Percentiles rank a stretch among this genome's conserved stretches.
phyloP scores from a whole-genome alignment of 1,140 invertebrate genomes.

The Drosophila kikkawai region DNA sequence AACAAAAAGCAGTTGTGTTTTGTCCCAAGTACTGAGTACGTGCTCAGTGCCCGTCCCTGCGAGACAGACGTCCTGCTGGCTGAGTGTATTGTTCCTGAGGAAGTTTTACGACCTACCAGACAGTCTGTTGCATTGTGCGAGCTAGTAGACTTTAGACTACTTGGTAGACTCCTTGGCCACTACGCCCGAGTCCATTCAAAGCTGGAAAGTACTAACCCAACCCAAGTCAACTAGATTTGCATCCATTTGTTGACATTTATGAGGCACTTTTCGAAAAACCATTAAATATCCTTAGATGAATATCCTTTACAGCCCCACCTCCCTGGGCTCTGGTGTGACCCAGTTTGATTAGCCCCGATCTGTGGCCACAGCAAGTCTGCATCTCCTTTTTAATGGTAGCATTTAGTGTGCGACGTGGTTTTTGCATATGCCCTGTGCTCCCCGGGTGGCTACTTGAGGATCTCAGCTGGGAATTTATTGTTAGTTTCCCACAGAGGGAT shows the following conservation, averaged over 20 bases:
- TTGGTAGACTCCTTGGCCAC: conserved; percentile 29
- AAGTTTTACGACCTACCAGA: conserved; percentile 78
- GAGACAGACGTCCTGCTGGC: conserved; percentile 53
- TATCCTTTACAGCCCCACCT: conserved; percentile 1
- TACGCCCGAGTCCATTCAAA: conserved; percentile 17
- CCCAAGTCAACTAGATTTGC: conserved; percentile 31
- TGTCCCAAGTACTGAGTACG: conserved; percentile 61
- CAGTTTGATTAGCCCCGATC: conserved; percentile 77
- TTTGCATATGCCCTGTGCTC: conserved; percentile 44
- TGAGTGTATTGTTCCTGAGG: conserved; percentile 46
- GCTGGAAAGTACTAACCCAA: not conserved
- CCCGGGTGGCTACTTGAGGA: conserved; percentile 31
- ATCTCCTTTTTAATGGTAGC: conserved; percentile 23
- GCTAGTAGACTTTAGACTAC: conserved; percentile 14
- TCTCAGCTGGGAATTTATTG: conserved; percentile 27
- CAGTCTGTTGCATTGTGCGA: conserved; percentile 60
- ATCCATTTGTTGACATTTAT: conserved; percentile 78
- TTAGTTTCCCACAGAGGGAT: not conserved
- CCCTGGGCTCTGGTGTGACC: conserved; percentile 40
- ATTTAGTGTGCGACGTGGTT: conserved; percentile 3
- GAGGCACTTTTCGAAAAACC: conserved; percentile 70
- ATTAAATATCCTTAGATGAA: conserved; percentile 49
- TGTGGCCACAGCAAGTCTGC: conserved; percentile 41
- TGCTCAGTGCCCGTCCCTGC: conserved; percentile 39
- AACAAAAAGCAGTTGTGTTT: conserved; percentile 53